These are phyloP conservation scores for Chrysogorgia sp. DNA, from an alignment of 92 coral and sea anemone species.

Conservation along the genomic window DNA sequence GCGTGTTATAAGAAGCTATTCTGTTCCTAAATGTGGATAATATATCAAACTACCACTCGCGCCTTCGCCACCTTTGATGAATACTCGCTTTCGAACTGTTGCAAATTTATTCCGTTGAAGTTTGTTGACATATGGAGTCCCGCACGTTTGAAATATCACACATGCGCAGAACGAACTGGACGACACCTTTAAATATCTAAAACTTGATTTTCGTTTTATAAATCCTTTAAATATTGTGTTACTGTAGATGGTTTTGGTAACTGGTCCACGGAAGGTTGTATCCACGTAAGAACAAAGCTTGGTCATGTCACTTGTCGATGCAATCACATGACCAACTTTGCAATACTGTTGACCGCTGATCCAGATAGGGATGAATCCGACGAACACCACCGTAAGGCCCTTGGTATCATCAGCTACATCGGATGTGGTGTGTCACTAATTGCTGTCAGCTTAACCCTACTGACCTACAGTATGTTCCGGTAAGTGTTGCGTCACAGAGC, in stretches of 20 bases:
- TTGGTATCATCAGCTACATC: conserved; percentile 74
- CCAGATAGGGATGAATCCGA: conserved; percentile 32
- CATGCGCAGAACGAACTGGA: too few relatives aligned
- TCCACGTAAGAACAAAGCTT: conserved; percentile 22
- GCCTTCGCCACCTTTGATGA: too few relatives aligned
- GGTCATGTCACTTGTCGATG: conserved; percentile 53
- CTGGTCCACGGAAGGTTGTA: conserved; percentile 60
- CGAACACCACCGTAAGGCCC: conserved; percentile 46
- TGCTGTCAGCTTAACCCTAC: conserved; percentile 70
- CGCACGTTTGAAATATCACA: too few relatives aligned
- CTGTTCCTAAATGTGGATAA: too few relatives aligned
- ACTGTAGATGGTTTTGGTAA: conserved; percentile 57
- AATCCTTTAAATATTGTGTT: not conserved
- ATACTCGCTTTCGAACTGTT: too few relatives aligned
- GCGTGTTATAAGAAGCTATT: too few relatives aligned
- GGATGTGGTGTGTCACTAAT: conserved; percentile 90
- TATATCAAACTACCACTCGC: too few relatives aligned
- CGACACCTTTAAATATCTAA: too few relatives aligned
- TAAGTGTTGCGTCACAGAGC: too few relatives aligned
- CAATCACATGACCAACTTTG: conserved; percentile 65
- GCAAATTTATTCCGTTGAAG: too few relatives aligned
- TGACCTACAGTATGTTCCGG: conserved; percentile 89
- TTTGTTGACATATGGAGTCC: too few relatives aligned
- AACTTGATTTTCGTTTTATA: too few relatives aligned
- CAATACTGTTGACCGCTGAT: conserved; percentile 55